Evolutionary conservation across 2,113 vertebrate species (phyloP).

Genomic region (Tachysurus fulvidraco): DNA sequence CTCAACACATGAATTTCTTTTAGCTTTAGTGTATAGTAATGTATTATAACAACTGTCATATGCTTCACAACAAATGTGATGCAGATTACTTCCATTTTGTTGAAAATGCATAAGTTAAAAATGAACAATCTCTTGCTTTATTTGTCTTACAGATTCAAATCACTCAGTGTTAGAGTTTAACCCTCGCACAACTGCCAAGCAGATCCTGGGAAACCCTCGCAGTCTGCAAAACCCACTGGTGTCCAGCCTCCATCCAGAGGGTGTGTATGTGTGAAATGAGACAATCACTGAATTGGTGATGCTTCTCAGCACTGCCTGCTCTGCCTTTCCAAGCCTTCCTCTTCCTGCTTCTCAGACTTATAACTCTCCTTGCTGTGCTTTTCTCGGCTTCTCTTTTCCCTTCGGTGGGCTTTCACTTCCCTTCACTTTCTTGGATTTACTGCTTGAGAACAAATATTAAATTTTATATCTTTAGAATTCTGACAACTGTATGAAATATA

Average conservation of each 20-base stretch:
- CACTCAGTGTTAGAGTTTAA: constrained; percentile 55
- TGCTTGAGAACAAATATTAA: no score
- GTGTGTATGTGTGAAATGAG: constrained; percentile 68
- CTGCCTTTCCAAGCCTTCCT: constrained; percentile 34
- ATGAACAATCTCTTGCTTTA: neutral
- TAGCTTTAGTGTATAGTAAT: neutral
- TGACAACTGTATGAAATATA: neutral
- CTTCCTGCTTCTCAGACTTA: constrained; percentile 17
- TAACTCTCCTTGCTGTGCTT: constrained; percentile 6
- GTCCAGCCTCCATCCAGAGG: constrained; percentile 74
- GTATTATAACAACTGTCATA: neutral
- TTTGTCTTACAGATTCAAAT: constrained; percentile 56
- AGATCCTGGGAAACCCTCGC: constrained; percentile 70
- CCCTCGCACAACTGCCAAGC: constrained; percentile 64
- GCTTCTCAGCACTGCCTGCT: neutral
- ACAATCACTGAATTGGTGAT: constrained; percentile 9
- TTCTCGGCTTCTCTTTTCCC: constrained; percentile 11
- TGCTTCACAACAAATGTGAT: neutral
- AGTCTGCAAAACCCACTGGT: constrained; percentile 74
- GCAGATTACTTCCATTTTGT: neutral
- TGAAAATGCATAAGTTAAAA: neutral
- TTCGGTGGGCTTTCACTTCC: neutral
- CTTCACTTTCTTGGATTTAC: neutral
- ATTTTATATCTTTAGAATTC: no score
- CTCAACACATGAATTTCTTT: neutral